A percentile compares a stretch with the other conserved stretches of the same genome.
Evolutionary conservation across 2,113 vertebrate genomes (phyloP).

Genomic region (Nipponia nippon): DNA sequence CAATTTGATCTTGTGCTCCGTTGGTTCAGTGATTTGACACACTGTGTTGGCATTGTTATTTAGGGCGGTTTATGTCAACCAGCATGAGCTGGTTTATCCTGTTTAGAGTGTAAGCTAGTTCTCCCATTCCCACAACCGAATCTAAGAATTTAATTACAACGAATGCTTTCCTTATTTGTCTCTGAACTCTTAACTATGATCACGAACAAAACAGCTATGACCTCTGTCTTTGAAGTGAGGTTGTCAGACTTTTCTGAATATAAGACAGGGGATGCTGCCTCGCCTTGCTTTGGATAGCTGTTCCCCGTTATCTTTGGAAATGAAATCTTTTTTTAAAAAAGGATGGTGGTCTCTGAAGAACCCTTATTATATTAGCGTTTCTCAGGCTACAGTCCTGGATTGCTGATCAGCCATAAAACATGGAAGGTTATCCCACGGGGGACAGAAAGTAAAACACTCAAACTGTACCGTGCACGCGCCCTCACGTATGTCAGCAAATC

Average conservation of each 20-base stretch:
- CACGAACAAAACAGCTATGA: not conserved
- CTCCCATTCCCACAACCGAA: not conserved
- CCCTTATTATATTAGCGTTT: not conserved
- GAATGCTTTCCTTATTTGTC: not conserved
- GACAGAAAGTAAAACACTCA: not conserved
- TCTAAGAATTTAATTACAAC: not conserved
- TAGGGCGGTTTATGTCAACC: slow-evolving; percentile 11
- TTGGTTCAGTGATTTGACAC: slow-evolving; percentile 17
- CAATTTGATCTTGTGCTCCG: not conserved
- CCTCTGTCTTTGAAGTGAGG: not conserved
- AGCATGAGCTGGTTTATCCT: slow-evolving; percentile 45
- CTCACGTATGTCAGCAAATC: not conserved
- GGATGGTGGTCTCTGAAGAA: not conserved
- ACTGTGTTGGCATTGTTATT: not conserved
- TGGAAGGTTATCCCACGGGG: not conserved
- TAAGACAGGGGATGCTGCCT: not conserved
- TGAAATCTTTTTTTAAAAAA: not conserved
- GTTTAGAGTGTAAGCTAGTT: not conserved
- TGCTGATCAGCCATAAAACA: not conserved
- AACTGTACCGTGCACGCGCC: not conserved
- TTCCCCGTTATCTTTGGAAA: not conserved
- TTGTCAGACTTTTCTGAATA: not conserved
- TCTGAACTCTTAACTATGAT: not conserved
- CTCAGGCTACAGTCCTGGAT: not conserved
- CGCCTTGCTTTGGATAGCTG: not conserved